These are phyloP conservation scores for Eumeta japonica DNA, from an alignment of 1,140 invertebrate species.

Conservation along the genomic window DNA sequence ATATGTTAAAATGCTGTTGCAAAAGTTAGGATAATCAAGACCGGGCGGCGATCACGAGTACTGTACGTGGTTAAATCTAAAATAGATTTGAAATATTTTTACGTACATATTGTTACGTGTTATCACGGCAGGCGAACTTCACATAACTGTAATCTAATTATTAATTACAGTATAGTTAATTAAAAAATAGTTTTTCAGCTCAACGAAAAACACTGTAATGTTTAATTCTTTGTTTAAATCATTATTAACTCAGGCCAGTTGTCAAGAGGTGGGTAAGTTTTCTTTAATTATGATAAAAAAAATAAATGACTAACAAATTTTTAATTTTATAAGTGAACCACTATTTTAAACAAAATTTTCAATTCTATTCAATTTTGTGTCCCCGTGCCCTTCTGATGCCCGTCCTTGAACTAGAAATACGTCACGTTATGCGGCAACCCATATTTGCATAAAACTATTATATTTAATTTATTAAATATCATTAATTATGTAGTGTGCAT, in stretches of 20 bases:
- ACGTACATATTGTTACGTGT: slow-evolving; percentile 47
- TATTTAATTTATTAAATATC: no score
- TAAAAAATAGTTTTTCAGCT: slow-evolving; percentile 26
- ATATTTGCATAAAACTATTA: no score
- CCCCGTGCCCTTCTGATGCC: slow-evolving; percentile 31
- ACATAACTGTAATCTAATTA: slow-evolving; percentile 25
- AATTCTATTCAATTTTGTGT: no score
- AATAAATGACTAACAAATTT: no score
- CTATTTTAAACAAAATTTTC: no score
- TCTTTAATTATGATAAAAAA: slow-evolving; percentile 26
- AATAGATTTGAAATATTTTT: slow-evolving; percentile 53
- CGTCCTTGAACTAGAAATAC: slow-evolving; percentile 50
- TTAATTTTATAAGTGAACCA: no score
- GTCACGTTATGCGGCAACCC: no score
- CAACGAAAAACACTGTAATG: slow-evolving; percentile 53
- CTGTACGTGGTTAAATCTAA: slow-evolving; percentile 44
- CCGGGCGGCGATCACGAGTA: slow-evolving; percentile 45
- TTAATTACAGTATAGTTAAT: slow-evolving; percentile 31
- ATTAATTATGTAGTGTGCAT: no score
- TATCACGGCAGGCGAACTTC: slow-evolving; percentile 41
- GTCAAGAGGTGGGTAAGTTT: slow-evolving; percentile 66
- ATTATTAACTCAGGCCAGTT: slow-evolving; percentile 55
- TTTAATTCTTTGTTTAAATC: slow-evolving; percentile 50
- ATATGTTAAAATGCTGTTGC: no score
- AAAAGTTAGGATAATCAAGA: no score